Evolutionary conservation across 2,888 invertebrate species (phyloP).

Genomic region (Drosophila formosana): DNA sequence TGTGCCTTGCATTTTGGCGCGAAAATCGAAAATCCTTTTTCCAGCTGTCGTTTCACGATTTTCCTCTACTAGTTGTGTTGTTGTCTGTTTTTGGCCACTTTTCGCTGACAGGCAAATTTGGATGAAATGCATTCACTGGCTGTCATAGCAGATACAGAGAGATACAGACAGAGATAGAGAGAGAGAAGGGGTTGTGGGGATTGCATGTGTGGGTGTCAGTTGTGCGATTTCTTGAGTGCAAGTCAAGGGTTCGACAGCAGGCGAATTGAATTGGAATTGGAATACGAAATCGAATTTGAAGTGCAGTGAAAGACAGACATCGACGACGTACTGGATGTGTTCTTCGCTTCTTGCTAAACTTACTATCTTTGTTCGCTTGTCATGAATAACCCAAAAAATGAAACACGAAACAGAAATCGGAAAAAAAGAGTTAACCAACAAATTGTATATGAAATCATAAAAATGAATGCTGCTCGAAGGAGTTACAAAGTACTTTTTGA

Average conservation of each 20-base stretch:
- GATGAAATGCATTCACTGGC: conserved; percentile 49
- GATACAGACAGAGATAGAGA: background rate
- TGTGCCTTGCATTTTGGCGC: conserved; percentile 73
- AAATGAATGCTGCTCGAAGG: conserved; percentile 73
- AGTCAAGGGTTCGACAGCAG: conserved; percentile 76
- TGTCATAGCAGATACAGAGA: conserved; percentile 34
- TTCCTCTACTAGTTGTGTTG: conserved; percentile 11
- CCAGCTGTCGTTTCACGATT: conserved; percentile 66
- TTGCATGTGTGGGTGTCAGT: conserved; percentile 69
- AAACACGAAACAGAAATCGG: conserved; percentile 14
- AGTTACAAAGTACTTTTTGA: conserved; percentile 18
- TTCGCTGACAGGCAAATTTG: conserved; percentile 59
- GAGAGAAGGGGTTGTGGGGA: background rate
- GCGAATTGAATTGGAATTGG: conserved; percentile 41
- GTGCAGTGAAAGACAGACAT: conserved; percentile 34
- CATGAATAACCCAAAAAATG: conserved; percentile 15
- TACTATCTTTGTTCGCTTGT: conserved; percentile 1
- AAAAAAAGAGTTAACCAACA: conserved; percentile 5
- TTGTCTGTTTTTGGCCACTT: conserved; percentile 64
- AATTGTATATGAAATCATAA: conserved; percentile 60
- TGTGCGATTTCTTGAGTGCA: conserved; percentile 70
- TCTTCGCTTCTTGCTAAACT: background rate
- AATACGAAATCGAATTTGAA: conserved; percentile 27
- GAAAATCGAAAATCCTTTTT: conserved; percentile 55
- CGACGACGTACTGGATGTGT: conserved; percentile 12